Evolutionary conservation across 2,888 invertebrate genomes (phyloP).

Genomic region (Agrotis segetum): DNA sequence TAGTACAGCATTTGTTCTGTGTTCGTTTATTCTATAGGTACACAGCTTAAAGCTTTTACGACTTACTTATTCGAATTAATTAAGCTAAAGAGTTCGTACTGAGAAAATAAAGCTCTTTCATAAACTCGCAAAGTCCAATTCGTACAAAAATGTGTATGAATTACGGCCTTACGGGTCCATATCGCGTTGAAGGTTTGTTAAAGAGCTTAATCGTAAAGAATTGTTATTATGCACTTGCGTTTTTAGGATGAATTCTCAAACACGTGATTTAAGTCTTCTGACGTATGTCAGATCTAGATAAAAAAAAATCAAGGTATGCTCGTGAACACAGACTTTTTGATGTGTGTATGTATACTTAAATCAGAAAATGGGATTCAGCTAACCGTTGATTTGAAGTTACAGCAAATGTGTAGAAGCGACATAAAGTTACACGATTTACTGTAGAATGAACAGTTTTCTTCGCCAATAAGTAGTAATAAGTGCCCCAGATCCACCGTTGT

Average conservation of each 20-base stretch:
- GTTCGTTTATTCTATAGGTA: constrained; percentile 23
- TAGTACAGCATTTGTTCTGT: background rate
- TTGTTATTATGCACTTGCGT: constrained; percentile 26
- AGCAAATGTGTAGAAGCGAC: constrained; percentile 5
- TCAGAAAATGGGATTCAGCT: background rate
- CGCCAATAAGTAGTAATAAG: constrained; percentile 36
- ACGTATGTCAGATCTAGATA: background rate
- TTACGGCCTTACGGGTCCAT: constrained; percentile 20
- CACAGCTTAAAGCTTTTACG: constrained; percentile 42
- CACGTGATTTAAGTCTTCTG: background rate
- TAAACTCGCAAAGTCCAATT: constrained; percentile 44
- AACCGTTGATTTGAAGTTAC: constrained; percentile 7
- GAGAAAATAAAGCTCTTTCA: constrained; percentile 45
- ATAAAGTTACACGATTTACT: constrained; percentile 22
- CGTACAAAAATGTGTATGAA: constrained; percentile 38
- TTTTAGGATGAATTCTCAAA: constrained; percentile 19
- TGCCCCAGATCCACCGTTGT: constrained; percentile 34
- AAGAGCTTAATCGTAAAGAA: constrained; percentile 33
- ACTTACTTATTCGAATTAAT: constrained; percentile 56
- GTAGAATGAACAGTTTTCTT: constrained; percentile 37
- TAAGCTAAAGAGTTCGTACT: constrained; percentile 46
- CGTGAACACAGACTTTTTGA: background rate
- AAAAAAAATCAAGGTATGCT: background rate
- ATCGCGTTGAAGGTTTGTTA: constrained; percentile 40
- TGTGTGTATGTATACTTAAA: no score